Base-by-base conservation (phyloP, 2,888 invertebrate genomes). In the Ectemnius lituratus region DNA sequence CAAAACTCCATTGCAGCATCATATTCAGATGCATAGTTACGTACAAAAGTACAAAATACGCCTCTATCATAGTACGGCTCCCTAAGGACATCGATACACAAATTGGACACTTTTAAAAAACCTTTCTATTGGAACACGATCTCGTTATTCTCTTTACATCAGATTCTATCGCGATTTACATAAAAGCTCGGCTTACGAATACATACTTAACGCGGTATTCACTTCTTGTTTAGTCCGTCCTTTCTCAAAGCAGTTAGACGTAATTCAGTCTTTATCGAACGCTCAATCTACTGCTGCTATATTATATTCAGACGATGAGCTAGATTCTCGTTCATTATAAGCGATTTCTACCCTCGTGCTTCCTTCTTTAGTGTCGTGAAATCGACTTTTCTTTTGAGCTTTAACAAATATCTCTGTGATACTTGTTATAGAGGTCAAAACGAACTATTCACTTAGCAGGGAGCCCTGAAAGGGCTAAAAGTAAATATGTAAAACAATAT, bases 11-110 rank as follows among this genome's bases (percentile, higher is more conserved):
- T 65, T 74, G 16, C 71, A 59, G 73, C 83, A 84, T 82, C 84
- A 78, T 81, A 73, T 79, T 84, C 81, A 73, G 81, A 75, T 75
- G 11, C 11, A 37, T 71, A 68, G 27, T 60, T 58, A 75, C 64
- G 80, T 80, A 83, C 74, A 81, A 83, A 81, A 78, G 80, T 83
- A 81, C 70, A 83, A 81, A 83, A 83, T 83, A 83, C 75, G 67
- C 23, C 73, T 78, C 37, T 66, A 47, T 45, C n/a, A 52, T 52
- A 16, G 52, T 52, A 52, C 16, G 16, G 60, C 58, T 27, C 28
- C 45, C 45, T 8, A 13, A 60, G 18, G 59, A 27, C 57, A 28
- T 37, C 59, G 8, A 56, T 66, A 75, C 67, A 47, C 62, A 57
- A 65, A 66, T 49, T 66, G 47, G 57, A 64, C 58, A 23, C 56